These are phyloP conservation scores for Meiosimyza platycephala DNA, from an alignment of 2,888 invertebrate species.

Conservation along the genomic window DNA sequence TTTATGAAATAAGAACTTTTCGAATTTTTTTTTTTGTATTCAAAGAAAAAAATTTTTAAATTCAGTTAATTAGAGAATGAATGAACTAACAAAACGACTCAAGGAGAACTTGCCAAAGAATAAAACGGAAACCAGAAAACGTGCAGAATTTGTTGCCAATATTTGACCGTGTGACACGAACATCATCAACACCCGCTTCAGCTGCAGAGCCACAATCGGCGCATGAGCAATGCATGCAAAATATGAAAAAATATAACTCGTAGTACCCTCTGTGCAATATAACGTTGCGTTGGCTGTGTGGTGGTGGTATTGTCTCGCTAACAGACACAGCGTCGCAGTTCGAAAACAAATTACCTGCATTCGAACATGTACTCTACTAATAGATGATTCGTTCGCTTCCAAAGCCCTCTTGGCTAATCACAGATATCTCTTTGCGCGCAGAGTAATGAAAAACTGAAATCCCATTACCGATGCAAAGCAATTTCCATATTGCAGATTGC, in stretches of 20 bases:
- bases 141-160: too few species aligned
- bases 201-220: not conserved
- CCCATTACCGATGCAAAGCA: slow-evolving; percentile 48
- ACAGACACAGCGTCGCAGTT: slow-evolving; percentile 14
- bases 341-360: slow-evolving; percentile 30
- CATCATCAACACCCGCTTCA: slow-evolving; percentile 9
- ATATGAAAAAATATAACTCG: not conserved
- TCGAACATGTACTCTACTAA: slow-evolving; percentile 11
- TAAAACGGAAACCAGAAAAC: too few species aligned
- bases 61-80: too few species aligned
- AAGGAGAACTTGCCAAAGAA: too few species aligned
- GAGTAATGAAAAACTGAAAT: slow-evolving; percentile 20
- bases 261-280: not conserved
- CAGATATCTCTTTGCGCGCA: slow-evolving; percentile 44
- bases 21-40: too few species aligned
- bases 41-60: too few species aligned
- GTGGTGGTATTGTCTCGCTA: too few species aligned
- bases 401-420: slow-evolving; percentile 49
- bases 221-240: not conserved
- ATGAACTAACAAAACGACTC: too few species aligned
- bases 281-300: too few species aligned
- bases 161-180: slow-evolving; percentile 11
- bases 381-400: slow-evolving; percentile 34
- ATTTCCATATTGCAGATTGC: slow-evolving; percentile 59
- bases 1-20: too few species aligned